Evolutionary conservation across 2,888 invertebrate species (phyloP).

Genomic region (Iselma pallidipennis): DNA sequence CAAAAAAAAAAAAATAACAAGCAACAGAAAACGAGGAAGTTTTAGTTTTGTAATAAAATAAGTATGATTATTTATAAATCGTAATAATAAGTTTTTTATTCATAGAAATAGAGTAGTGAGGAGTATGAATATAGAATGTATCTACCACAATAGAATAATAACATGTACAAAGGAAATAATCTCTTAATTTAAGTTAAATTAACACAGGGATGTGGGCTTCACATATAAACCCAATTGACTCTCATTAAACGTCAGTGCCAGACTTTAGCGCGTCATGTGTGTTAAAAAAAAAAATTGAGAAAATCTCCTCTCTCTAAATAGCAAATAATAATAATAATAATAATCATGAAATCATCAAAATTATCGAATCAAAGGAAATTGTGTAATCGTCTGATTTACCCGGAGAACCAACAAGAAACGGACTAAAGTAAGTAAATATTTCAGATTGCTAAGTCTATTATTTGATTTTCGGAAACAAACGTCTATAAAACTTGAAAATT

Average conservation of each 20-base stretch:
- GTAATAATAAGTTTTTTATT: conserved; percentile 24
- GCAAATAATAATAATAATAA: too few relatives aligned
- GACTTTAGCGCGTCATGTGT: conserved; percentile 40
- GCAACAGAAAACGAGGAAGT: too few relatives aligned
- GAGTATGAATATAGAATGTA: conserved; percentile 32
- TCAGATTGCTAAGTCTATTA: too few relatives aligned
- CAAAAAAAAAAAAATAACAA: too few relatives aligned
- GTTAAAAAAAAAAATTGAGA: conserved; percentile 21
- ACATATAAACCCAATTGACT: conserved; percentile 56
- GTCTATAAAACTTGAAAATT: too few relatives aligned
- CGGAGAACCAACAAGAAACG: too few relatives aligned
- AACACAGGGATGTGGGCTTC: conserved; percentile 56
- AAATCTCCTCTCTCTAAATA: neutral
- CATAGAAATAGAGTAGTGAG: conserved; percentile 33
- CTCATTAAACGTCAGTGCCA: conserved; percentile 52
- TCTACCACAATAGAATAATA: conserved; percentile 55
- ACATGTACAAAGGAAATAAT: conserved; percentile 58
- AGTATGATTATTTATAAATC: conserved; percentile 21
- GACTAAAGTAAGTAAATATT: too few relatives aligned
- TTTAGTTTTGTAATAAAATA: conserved; percentile 12
- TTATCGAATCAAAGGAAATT: too few relatives aligned
- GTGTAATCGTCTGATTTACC: too few relatives aligned
- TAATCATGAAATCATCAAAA: too few relatives aligned
- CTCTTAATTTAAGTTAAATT: conserved; percentile 59
- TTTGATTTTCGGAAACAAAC: too few relatives aligned